Evolutionary conservation across 1,140 invertebrate genomes (phyloP), one percentile per base, ranked within the genome.

Genomic region (Leptopilina clavipes): DNA sequence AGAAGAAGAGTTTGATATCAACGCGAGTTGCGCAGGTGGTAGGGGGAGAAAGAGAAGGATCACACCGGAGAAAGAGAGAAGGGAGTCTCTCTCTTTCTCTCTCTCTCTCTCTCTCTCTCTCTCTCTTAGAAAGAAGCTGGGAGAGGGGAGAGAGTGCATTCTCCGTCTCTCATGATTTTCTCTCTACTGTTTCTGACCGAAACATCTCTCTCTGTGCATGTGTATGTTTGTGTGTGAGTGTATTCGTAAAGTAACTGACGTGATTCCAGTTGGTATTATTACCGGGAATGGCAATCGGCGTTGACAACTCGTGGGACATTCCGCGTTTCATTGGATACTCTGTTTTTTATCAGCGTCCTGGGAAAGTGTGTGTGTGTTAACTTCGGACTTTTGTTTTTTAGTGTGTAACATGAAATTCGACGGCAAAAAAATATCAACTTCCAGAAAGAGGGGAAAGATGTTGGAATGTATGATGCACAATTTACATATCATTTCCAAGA

Each of bases 331-430:
- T 76, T 72, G 54, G 76, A 81, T 81, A 84, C 77, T 74, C 79
- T 72, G 76, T 82, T 83, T 84, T 84, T 86, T 82, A 82, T 76
- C 76, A 81, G 78, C 74, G 71, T 74, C 48, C 71, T 77, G 77
- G 78, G 75, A 37, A 37, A 48, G 37, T 40, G 37, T 40, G 9
- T 40, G 37, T 70, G 59, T 59, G 19, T 59, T 25, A 17, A 56
- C 5, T 14, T 14, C 2, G 56, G 59, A 65, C 59, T 12, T 65
- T 65, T 25, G 11, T 25, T 65, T 65, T 59, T 31, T 40, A 40
- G 25, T 31, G 59, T 31, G 25, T 25, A 31, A 22, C 25, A 65
- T 65, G 59, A 65, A 31, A 31, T 65, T 65, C n/a, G 22, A 65
- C 22, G 31, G 22, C 22, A 31, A 65, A 71, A n/a, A 71, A 18